These are phyloP conservation scores for Hystrix brachyura DNA, from an alignment of 2,113 vertebrate genomes.

Conservation along the genomic window DNA sequence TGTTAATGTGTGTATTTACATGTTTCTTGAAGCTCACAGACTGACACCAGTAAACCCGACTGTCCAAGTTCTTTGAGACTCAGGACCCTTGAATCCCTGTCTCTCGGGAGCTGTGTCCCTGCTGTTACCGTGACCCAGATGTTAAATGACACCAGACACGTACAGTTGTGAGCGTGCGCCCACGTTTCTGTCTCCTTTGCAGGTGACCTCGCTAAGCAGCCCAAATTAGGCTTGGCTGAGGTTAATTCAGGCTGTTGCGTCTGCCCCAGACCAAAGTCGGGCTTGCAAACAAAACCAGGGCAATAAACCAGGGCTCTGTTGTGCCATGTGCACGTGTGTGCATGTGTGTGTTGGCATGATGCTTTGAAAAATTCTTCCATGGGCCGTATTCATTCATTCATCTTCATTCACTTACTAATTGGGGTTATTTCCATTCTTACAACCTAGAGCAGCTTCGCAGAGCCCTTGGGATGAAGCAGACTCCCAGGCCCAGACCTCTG, in stretches of 20 bases:
- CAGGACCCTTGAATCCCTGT: accelerated
- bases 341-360: neutral
- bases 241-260: too few species aligned
- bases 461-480: neutral
- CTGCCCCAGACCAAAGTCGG: neutral
- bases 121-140: accelerated
- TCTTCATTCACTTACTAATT: neutral
- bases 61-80: neutral
- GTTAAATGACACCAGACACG: neutral
- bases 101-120: neutral
- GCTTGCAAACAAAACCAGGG: neutral
- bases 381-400: neutral
- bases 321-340: neutral
- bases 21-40: neutral
- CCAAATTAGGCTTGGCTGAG: neutral
- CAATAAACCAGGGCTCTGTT: neutral
- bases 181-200: neutral
- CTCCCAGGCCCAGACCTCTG: accelerated
- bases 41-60: accelerated
- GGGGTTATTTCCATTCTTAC: neutral
- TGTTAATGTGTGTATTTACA: too few species aligned
- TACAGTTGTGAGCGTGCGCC: neutral
- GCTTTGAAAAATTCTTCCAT: neutral
- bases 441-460: neutral
- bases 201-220: neutral